phyloP scores from a whole-genome alignment of 1,140 invertebrate species.

The Heliothis virescens region DNA sequence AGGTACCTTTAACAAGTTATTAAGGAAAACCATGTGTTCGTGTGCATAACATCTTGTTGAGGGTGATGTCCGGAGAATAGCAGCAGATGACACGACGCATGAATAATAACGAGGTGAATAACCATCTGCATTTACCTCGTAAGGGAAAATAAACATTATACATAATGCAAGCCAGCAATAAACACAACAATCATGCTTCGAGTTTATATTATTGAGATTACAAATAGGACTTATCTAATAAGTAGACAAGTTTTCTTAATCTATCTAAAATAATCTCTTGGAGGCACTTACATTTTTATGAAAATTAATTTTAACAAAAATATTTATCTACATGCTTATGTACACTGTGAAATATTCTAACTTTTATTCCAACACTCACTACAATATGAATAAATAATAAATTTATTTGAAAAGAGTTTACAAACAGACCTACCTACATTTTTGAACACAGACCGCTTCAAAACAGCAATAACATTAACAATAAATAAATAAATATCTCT shows the following conservation, averaged over 20 bases:
- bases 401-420: neutral
- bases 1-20: neutral
- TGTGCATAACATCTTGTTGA: constrained; percentile 13
- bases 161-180: constrained; percentile 33
- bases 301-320: neutral
- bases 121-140: constrained; percentile 26
- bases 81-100: constrained; percentile 19
- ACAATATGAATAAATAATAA: constrained; percentile 9
- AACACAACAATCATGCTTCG: constrained; percentile 19
- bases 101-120: constrained; percentile 28
- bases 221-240: constrained; percentile 28
- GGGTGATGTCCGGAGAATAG: constrained; percentile 20
- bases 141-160: constrained; percentile 22
- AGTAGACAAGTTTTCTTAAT: constrained; percentile 8
- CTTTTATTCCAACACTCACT: neutral
- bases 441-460: neutral
- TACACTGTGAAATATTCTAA: constrained; percentile 13
- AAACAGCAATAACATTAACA: neutral
- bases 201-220: constrained; percentile 54
- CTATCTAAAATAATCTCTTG: constrained; percentile 44
- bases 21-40: neutral
- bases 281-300: constrained; percentile 21
- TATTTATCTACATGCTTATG: constrained; percentile 5
- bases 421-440: neutral
- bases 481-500: neutral